phyloP scores from a whole-genome alignment of 53 echinoderm and acorn worm genomes.

The Apostichopus leukothele region DNA sequence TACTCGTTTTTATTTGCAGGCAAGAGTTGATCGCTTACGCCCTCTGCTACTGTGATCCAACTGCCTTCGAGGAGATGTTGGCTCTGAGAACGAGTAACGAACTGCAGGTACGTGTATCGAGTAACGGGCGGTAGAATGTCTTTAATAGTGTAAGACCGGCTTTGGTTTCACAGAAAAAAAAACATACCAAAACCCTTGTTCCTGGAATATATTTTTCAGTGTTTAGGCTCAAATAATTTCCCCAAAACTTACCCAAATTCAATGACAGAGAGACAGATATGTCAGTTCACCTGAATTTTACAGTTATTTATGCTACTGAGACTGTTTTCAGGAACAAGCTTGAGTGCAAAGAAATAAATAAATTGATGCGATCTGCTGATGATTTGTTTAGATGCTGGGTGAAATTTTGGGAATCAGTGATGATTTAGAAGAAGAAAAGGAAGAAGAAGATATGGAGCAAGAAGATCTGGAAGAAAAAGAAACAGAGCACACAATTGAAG shows the following conservation, averaged over 20 bases:
- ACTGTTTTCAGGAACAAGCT: too few relatives aligned
- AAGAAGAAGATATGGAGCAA: not conserved
- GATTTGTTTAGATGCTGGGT: not conserved
- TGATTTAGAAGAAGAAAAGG: not conserved
- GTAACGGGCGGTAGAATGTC: not conserved
- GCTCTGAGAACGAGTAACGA: slow-evolving; percentile 72
- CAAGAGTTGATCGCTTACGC: slow-evolving; percentile 88
- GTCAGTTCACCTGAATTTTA: too few relatives aligned
- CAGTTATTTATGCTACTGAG: too few relatives aligned
- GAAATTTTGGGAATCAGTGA: slow-evolving; percentile 19
- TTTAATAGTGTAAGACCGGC: not conserved
- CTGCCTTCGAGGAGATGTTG: slow-evolving; percentile 67
- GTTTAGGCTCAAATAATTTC: too few relatives aligned
- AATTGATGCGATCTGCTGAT: not conserved
- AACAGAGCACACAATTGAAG: not conserved
- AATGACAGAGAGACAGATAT: too few relatives aligned
- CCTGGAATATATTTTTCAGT: not conserved
- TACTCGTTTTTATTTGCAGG: slow-evolving; percentile 35
- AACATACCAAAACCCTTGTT: too few relatives aligned
- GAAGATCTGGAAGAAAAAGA: not conserved
- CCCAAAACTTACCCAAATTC: too few relatives aligned
- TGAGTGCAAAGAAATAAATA: not conserved
- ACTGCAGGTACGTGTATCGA: slow-evolving; percentile 62
- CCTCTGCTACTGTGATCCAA: slow-evolving; percentile 79
- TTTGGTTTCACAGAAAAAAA: too few relatives aligned